phyloP scores from a whole-genome alignment of 2,797 vertebrate species.

The Galaxias olidus region DNA sequence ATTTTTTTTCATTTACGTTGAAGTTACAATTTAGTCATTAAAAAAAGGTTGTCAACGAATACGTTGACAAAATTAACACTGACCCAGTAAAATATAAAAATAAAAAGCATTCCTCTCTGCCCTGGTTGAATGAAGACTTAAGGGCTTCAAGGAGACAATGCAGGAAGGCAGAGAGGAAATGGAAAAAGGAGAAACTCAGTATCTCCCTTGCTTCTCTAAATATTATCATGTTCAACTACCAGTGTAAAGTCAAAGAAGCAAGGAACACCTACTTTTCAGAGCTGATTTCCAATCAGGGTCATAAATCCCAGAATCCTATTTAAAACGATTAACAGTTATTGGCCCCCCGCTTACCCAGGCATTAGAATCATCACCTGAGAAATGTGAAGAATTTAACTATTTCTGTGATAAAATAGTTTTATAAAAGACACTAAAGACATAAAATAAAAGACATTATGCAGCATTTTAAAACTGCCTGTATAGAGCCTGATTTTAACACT shows the following conservation, averaged over 20 bases:
- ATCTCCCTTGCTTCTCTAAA: background rate
- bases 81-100: too few relatives aligned
- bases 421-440: too few relatives aligned
- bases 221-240: background rate
- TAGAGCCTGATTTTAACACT: background rate
- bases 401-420: too few relatives aligned
- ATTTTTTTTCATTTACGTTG: too few relatives aligned
- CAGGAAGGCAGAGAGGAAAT: background rate
- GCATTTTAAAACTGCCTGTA: background rate
- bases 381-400: background rate
- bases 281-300: background rate
- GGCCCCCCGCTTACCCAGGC: background rate
- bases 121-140: background rate
- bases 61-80: too few relatives aligned
- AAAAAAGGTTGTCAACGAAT: too few relatives aligned
- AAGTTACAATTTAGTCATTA: too few relatives aligned
- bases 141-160: background rate
- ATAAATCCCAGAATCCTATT: background rate
- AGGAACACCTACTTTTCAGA: background rate
- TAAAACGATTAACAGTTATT: background rate
- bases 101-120: slow-evolving; percentile 1
- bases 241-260: slow-evolving; percentile 1
- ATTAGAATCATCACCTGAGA: background rate
- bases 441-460: background rate
- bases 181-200: background rate